Percentiles rank a stretch among this genome's conserved stretches.
Conservation (phyloP, 1,140 invertebrate genomes). For the Drosophila kikkawai region DNA sequence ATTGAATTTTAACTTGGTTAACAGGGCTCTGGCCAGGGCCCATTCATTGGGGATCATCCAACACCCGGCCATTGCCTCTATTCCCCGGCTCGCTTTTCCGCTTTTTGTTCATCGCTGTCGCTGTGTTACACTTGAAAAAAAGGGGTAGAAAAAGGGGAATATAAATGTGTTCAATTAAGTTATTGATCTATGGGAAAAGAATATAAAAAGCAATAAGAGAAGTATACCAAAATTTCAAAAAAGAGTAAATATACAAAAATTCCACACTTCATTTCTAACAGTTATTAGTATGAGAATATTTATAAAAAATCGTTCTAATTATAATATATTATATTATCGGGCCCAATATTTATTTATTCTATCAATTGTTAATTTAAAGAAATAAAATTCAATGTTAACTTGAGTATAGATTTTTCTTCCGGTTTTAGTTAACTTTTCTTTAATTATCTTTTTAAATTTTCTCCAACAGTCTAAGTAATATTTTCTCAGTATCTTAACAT, state of each 20-base stretch:
- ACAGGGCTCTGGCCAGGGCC: slow-evolving; percentile 53
- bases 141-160: no score
- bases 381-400: no score
- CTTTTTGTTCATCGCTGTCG: slow-evolving; percentile 38
- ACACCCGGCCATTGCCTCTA: slow-evolving; percentile 5
- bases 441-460: not conserved
- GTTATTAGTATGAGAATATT: no score
- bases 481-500: not conserved
- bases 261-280: not conserved
- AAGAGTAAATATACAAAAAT: not conserved
- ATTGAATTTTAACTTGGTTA: slow-evolving; percentile 78
- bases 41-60: slow-evolving; percentile 55
- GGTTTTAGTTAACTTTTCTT: no score
- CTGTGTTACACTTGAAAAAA: slow-evolving; percentile 13
- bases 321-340: no score
- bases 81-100: slow-evolving; percentile 38
- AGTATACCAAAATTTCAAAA: not conserved
- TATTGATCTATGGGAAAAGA: not conserved
- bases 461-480: not conserved
- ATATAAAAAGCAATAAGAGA: not conserved
- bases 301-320: no score
- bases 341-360: no score
- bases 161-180: not conserved
- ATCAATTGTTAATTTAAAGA: no score
- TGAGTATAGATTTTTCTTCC: no score